Evolutionary conservation across 2,113 vertebrate species (phyloP).

Genomic region (Plecturocebus donacophilus): DNA sequence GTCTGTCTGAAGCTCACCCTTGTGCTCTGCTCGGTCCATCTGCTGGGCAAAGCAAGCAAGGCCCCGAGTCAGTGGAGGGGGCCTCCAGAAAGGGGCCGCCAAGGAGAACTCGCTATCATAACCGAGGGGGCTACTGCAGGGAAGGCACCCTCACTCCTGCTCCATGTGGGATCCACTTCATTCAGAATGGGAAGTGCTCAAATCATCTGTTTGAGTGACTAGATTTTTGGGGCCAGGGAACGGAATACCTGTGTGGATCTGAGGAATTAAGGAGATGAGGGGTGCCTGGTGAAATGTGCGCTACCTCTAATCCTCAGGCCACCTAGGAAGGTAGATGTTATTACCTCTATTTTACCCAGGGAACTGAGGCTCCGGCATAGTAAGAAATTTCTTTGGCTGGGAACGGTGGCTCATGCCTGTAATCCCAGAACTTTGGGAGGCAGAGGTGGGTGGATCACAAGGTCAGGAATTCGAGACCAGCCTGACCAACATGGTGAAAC

Average conservation of each 20-base stretch:
- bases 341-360: not conserved
- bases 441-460: too few relatives aligned
- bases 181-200: not conserved
- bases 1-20: constrained; percentile 91
- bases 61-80: not conserved
- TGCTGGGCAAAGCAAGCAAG: constrained; percentile 45
- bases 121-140: not conserved
- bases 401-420: too few relatives aligned
- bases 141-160: not conserved
- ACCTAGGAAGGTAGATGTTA: not conserved
- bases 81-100: not conserved
- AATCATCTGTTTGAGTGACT: not conserved
- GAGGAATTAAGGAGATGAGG: not conserved
- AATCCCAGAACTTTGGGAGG: too few relatives aligned
- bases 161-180: not conserved
- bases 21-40: constrained; percentile 91
- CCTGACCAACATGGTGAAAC: too few relatives aligned
- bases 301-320: not conserved
- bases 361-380: not conserved
- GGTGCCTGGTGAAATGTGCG: not conserved
- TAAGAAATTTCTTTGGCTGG: not conserved
- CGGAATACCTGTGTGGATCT: not conserved
- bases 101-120: not conserved
- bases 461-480: too few relatives aligned
- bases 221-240: not conserved